These are phyloP conservation scores for Phthorimaea operculella DNA, from an alignment of 1,140 invertebrate species.

Conservation along the genomic window DNA sequence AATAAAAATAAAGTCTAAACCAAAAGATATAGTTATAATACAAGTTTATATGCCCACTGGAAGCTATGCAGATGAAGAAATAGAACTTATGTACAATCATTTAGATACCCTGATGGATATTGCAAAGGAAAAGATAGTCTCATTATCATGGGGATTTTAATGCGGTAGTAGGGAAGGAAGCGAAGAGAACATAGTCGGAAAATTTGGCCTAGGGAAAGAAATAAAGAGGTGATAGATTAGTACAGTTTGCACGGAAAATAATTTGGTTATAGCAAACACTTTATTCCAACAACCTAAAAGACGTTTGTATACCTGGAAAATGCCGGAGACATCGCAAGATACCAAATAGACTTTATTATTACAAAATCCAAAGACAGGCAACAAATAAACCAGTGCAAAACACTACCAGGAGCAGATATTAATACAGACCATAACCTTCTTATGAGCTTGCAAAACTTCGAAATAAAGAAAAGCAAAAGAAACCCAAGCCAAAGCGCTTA, in stretches of 20 bases:
- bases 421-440: not conserved
- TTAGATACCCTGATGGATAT: not conserved
- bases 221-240: too few species aligned
- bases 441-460: not conserved
- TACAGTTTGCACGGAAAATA: too few species aligned
- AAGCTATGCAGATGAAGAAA: not conserved
- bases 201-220: too few species aligned
- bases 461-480: not conserved
- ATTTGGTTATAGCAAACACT: too few species aligned
- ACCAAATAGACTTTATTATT: conserved; percentile 4
- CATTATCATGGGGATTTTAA: not conserved
- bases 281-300: too few species aligned
- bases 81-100: not conserved
- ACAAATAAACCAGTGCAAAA: not conserved
- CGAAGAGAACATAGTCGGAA: too few species aligned
- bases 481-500: not conserved
- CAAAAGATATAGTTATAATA: too few species aligned
- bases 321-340: not conserved
- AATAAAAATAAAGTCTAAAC: not conserved
- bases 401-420: too few species aligned
- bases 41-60: not conserved
- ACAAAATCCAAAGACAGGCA: not conserved
- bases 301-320: too few species aligned
- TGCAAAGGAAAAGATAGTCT: conserved; percentile 3
- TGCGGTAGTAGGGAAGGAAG: too few species aligned